Percentiles rank a stretch among this genome's conserved stretches.
Conservation (phyloP, 2,888 invertebrate genomes). For the Andrena marginata region DNA sequence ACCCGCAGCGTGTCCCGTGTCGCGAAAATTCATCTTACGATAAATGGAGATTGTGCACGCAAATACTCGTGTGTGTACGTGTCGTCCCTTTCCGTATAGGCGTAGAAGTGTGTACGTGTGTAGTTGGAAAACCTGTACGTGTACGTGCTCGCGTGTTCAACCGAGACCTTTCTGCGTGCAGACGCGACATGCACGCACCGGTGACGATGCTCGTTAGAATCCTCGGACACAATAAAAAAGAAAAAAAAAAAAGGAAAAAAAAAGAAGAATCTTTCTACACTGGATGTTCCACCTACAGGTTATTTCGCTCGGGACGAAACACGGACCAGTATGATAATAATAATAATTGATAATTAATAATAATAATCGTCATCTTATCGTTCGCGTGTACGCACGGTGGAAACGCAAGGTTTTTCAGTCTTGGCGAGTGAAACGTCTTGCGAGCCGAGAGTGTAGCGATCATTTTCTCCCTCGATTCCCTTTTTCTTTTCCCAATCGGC, state of each 20-base stretch:
- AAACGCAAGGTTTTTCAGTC: conserved; percentile 47
- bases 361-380: conserved; percentile 14
- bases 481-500: conserved; percentile 19
- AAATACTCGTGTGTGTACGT: conserved; percentile 34
- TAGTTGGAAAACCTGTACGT: not conserved
- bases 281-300: conserved; percentile 40
- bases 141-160: not conserved
- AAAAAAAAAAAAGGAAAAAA: conserved; percentile 58
- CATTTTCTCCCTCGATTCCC: not conserved
- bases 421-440: conserved; percentile 49
- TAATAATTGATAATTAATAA: conserved; percentile 2
- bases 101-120: not conserved
- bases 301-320: conserved; percentile 49
- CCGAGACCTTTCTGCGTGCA: conserved; percentile 34
- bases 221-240: conserved; percentile 55
- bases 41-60: conserved; percentile 63
- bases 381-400: conserved; percentile 29
- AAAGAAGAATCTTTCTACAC: conserved; percentile 36
- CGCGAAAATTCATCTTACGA: conserved; percentile 40
- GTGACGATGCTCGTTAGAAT: conserved; percentile 41
- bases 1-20: conserved; percentile 36
- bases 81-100: too few species aligned
- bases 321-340: conserved; percentile 41
- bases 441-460: conserved; percentile 36
- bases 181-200: not conserved